phyloP scores from a whole-genome alignment of 2,888 invertebrate genomes.

The Alcis repandata region DNA sequence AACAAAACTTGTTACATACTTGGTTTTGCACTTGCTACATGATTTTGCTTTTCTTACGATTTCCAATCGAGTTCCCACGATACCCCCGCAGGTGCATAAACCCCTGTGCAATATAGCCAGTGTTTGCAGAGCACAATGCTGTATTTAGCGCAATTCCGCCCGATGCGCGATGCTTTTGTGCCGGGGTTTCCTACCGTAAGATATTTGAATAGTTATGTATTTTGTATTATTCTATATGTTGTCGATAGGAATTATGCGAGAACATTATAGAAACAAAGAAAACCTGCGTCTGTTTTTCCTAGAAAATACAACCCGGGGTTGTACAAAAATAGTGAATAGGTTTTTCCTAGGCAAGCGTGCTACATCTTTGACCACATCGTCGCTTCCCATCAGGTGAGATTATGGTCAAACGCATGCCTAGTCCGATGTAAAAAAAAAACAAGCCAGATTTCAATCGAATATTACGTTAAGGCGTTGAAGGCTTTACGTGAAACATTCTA shows the following conservation, averaged over 20 bases:
- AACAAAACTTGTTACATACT: no score
- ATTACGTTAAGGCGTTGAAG: no score
- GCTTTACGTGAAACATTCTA: no score
- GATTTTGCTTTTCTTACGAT: background rate
- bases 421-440: no score
- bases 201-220: constrained; percentile 19
- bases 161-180: constrained; percentile 27
- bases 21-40: no score
- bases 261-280: background rate
- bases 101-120: constrained; percentile 39
- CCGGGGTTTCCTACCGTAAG: constrained; percentile 18
- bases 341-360: no score
- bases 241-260: background rate
- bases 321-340: no score
- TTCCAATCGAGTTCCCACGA: constrained; percentile 15
- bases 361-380: no score
- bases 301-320: no score
- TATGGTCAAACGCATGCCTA: no score
- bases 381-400: no score
- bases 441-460: background rate
- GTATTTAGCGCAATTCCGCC: constrained; percentile 43
- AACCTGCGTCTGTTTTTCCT: no score
- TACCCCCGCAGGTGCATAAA: constrained; percentile 42
- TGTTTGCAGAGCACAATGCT: constrained; percentile 42
- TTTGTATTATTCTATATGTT: background rate